phyloP scores from a whole-genome alignment of 2,888 invertebrate genomes.

The Lycaena phlaeas region DNA sequence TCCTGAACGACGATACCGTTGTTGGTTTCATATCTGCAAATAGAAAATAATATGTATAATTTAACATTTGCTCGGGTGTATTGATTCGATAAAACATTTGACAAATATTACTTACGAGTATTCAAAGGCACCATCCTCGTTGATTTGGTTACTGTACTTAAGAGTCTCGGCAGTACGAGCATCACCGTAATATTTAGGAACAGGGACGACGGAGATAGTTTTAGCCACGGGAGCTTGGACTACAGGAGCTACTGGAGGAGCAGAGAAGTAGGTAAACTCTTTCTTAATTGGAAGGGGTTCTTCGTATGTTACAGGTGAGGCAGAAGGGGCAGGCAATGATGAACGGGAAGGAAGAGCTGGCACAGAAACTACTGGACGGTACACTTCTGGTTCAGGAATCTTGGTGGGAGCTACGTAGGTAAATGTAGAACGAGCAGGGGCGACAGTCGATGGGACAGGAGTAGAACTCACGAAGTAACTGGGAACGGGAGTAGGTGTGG shows the following conservation, averaged over 20 bases:
- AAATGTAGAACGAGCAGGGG: not conserved
- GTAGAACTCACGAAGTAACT: no score
- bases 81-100: no score
- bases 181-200: conserved; percentile 21
- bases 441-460: not conserved
- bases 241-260: not conserved
- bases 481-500: no score
- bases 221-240: conserved; percentile 16
- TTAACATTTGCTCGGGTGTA: no score
- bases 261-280: not conserved
- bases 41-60: conserved; percentile 9
- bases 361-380: not conserved
- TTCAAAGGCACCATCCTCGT: conserved; percentile 58
- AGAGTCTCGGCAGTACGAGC: conserved; percentile 36
- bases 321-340: no score
- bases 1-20: conserved; percentile 75
- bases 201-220: conserved; percentile 17
- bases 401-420: no score
- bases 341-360: not conserved
- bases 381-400: not conserved
- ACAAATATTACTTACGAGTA: conserved; percentile 34
- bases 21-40: conserved; percentile 68
- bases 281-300: conserved; percentile 11
- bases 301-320: no score
- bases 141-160: conserved; percentile 47